Percentiles rank a stretch among this genome's conserved stretches.
These are phyloP conservation scores for Alsophila aescularia DNA, from an alignment of 2,888 invertebrate species.

Conservation along the genomic window DNA sequence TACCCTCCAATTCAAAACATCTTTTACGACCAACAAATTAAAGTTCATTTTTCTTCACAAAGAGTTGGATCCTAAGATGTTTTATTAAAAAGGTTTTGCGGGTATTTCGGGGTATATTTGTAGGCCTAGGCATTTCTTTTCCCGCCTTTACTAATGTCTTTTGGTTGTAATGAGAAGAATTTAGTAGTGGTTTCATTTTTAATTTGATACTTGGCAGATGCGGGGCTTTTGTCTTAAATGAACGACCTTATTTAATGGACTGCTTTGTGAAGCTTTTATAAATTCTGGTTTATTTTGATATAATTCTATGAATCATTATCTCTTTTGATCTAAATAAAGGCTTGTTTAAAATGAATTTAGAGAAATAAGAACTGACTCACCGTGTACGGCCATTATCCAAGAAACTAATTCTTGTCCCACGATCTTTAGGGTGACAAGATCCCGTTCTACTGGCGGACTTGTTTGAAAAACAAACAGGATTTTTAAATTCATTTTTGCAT, in stretches of 20 bases:
- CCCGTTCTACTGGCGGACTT: background rate
- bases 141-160: conserved; percentile 74
- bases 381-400: conserved; percentile 57
- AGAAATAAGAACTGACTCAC: conserved; percentile 57
- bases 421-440: conserved; percentile 38
- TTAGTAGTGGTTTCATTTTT: conserved; percentile 69
- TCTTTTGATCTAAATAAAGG: conserved; percentile 17
- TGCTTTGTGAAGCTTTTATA: conserved; percentile 17
- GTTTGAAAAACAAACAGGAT: conserved; percentile 4
- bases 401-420: conserved; percentile 68
- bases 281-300: conserved; percentile 11
- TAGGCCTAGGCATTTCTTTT: conserved; percentile 77
- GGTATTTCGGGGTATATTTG: conserved; percentile 69
- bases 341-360: conserved; percentile 38
- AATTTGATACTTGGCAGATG: conserved; percentile 65
- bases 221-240: conserved; percentile 45
- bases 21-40: conserved; percentile 48
- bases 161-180: conserved; percentile 77
- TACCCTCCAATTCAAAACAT: conserved; percentile 49
- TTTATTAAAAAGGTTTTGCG: conserved; percentile 15
- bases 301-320: conserved; percentile 17
- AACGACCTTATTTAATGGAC: conserved; percentile 24
- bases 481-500: conserved; percentile 4
- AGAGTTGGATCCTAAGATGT: conserved; percentile 10
- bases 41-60: conserved; percentile 51